phyloP scores from a whole-genome alignment of 1,140 invertebrate genomes.

The Drosophila rufa region DNA sequence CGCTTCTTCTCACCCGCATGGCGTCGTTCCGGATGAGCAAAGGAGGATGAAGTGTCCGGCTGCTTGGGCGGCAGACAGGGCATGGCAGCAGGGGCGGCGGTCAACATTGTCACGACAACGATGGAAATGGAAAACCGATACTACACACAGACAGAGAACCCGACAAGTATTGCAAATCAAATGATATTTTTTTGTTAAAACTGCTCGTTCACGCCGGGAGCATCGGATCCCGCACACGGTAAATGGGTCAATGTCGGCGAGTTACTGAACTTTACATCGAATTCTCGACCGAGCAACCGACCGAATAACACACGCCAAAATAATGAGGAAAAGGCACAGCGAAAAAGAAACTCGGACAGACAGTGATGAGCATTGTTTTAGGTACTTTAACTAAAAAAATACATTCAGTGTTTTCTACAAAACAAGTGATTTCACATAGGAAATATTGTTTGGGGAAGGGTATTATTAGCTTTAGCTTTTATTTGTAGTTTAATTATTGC shows the following conservation, averaged over 20 bases:
- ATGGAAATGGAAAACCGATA: constrained; percentile 9
- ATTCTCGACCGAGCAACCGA: constrained; percentile 13
- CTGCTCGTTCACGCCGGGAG: constrained; percentile 10
- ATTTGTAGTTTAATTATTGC: neutral
- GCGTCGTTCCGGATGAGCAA: neutral
- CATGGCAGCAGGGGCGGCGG: constrained; percentile 46
- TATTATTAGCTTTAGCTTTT: neutral
- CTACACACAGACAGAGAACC: neutral
- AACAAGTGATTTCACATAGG: neutral
- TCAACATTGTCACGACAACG: constrained; percentile 42
- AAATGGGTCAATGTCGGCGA: constrained; percentile 70
- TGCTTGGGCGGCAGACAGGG: constrained; percentile 29
- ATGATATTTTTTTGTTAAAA: constrained; percentile 17
- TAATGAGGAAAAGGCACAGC: constrained; percentile 37
- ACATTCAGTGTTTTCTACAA: neutral
- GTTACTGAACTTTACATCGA: constrained; percentile 59
- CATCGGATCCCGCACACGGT: constrained; percentile 16
- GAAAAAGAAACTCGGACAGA: constrained; percentile 18
- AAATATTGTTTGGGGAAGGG: neutral
- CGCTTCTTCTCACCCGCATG: constrained; percentile 45
- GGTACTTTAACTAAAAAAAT: neutral
- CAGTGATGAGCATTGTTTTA: constrained; percentile 27
- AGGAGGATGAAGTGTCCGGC: constrained; percentile 2
- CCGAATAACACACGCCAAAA: constrained; percentile 18
- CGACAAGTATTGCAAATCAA: constrained; percentile 26